A percentile compares a stretch with the other conserved stretches of the same genome.
Conservation (phyloP, 2,113 vertebrate species). For the Gobiocypris rarus region DNA sequence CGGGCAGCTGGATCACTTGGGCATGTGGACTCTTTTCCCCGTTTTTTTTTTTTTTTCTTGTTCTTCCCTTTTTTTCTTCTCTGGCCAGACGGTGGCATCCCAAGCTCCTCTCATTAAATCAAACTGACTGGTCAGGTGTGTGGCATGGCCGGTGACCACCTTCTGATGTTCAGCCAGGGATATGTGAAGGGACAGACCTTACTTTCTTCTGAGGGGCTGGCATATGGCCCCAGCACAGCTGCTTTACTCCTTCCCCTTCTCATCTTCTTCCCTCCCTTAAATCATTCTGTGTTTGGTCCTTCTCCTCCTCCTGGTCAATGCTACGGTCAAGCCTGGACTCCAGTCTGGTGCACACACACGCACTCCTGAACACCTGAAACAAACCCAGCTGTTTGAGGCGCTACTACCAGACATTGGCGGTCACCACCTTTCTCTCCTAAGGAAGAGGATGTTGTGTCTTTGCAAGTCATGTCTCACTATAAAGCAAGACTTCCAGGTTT, state of each 20-base stretch:
- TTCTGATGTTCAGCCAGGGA: slow-evolving; percentile 78
- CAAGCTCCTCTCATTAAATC: slow-evolving; percentile 74
- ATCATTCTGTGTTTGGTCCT: slow-evolving; percentile 42
- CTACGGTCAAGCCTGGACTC: slow-evolving; percentile 35
- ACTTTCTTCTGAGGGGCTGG: slow-evolving; percentile 72
- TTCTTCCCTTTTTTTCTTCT: slow-evolving; percentile 16
- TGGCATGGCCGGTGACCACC: slow-evolving; percentile 65
- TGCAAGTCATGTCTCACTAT: slow-evolving; percentile 76
- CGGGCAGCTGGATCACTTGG: slow-evolving; percentile 49
- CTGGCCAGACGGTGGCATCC: slow-evolving; percentile 61
- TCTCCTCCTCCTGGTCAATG: slow-evolving; percentile 58
- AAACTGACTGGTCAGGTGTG: slow-evolving; percentile 63
- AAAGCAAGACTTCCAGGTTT: slow-evolving; percentile 72
- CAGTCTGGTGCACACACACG: slow-evolving; percentile 32
- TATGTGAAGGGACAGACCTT: slow-evolving; percentile 71
- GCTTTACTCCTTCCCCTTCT: slow-evolving; percentile 63
- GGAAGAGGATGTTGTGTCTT: slow-evolving; percentile 86
- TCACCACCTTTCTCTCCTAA: slow-evolving; percentile 80
- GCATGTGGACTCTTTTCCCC: slow-evolving; percentile 33
- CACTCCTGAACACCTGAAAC: slow-evolving; percentile 1
- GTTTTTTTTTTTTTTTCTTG: background rate
- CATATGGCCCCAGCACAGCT: slow-evolving; percentile 72
- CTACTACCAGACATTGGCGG: slow-evolving; percentile 61
- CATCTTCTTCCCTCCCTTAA: slow-evolving; percentile 52
- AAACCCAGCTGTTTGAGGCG: slow-evolving; percentile 71